phyloP scores from a whole-genome alignment of 2,888 invertebrate genomes.

The Tenthredo mesomela region DNA sequence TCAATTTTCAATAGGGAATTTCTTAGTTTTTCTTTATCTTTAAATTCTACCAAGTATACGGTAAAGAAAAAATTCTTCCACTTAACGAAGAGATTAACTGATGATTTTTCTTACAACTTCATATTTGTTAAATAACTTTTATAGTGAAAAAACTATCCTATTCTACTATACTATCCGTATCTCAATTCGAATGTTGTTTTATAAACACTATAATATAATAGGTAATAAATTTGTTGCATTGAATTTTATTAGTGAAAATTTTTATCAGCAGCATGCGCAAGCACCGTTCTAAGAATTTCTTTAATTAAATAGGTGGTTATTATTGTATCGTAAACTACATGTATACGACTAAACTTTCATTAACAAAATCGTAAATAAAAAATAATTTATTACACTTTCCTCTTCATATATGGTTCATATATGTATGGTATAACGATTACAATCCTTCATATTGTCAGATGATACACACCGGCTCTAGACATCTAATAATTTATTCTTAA shows the following conservation, averaged over 20 bases:
- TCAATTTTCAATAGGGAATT: constrained; percentile 8
- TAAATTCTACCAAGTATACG: background rate
- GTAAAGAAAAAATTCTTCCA: background rate
- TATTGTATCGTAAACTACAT: background rate
- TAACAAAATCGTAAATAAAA: constrained; percentile 34
- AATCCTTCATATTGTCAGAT: constrained; percentile 33
- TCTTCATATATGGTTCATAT: constrained; percentile 5
- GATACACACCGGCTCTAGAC: constrained; percentile 20
- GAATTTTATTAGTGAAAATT: background rate
- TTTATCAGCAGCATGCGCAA: background rate
- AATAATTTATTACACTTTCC: constrained; percentile 45
- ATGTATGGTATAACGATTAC: constrained; percentile 15
- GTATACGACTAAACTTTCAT: background rate
- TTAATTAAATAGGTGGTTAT: constrained; percentile 3
- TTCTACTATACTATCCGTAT: constrained; percentile 54
- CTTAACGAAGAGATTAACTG: background rate
- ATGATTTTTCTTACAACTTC: background rate
- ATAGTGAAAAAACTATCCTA: constrained; percentile 65
- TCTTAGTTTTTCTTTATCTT: background rate
- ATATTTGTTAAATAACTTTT: constrained; percentile 1
- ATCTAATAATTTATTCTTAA: constrained; percentile 24
- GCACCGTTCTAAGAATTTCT: background rate
- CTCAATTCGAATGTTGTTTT: constrained; percentile 44
- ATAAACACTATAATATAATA: background rate
- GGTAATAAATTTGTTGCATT: background rate